A percentile compares a stretch with the other conserved stretches of the same genome.
phyloP scores from a whole-genome alignment of 2,113 vertebrate genomes.

The Mesoclemmys tuberculata region DNA sequence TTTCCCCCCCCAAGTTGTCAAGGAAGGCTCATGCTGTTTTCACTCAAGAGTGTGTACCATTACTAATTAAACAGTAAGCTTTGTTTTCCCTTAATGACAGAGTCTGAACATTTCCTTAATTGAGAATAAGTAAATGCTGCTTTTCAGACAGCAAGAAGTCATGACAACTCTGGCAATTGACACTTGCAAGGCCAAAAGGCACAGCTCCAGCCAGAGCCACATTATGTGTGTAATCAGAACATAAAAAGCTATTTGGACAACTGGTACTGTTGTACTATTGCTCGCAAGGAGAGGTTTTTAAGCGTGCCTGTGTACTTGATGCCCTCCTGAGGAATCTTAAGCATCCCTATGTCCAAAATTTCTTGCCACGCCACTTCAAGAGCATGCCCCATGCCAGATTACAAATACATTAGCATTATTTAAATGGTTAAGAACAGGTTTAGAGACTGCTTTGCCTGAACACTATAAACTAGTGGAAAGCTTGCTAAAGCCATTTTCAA shows the following conservation, averaged over 20 bases:
- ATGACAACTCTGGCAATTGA: not conserved
- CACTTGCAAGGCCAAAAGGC: not conserved
- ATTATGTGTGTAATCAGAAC: not conserved
- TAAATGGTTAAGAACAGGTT: not conserved
- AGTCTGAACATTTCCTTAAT: not conserved
- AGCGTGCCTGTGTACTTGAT: not conserved
- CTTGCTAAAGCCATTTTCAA: not conserved
- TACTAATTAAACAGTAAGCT: not conserved
- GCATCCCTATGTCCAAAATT: not conserved
- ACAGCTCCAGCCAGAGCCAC: fast-evolving
- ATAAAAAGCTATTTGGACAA: not conserved
- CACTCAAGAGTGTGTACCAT: not conserved
- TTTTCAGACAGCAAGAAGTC: not conserved
- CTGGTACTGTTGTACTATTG: not conserved
- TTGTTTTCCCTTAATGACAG: not conserved
- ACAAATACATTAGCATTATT: not conserved
- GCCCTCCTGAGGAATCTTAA: not conserved
- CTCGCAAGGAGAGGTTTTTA: not conserved
- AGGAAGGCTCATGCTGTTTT: not conserved
- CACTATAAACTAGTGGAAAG: not conserved
- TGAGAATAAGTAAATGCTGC: not conserved
- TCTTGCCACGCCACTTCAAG: not conserved
- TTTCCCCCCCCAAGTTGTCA: not conserved
- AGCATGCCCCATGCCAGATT: not conserved
- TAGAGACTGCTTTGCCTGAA: not conserved